Evolutionary conservation across 2,888 invertebrate species (phyloP).

Genomic region (Drosophila affinis): DNA sequence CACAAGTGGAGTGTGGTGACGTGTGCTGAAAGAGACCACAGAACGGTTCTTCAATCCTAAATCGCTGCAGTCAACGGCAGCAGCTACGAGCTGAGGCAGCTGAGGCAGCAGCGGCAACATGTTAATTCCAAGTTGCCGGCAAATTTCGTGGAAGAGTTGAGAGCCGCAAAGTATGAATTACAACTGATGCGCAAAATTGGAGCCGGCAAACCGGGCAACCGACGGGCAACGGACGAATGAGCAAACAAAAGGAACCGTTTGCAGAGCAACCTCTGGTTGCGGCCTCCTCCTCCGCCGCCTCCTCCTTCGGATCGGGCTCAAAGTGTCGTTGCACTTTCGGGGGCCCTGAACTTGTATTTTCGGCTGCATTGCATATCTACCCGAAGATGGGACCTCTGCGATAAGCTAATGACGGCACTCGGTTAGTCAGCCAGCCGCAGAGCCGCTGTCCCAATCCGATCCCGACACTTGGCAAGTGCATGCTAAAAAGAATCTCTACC

Average conservation of each 20-base stretch:
- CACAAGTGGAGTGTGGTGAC: constrained; percentile 61
- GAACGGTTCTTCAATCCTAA: constrained; percentile 77
- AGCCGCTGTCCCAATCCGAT: constrained; percentile 5
- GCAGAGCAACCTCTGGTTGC: constrained; percentile 8
- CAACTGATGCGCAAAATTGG: constrained; percentile 80
- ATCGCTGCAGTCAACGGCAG: constrained; percentile 50
- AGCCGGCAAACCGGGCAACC: constrained; percentile 51
- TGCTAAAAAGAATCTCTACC: constrained; percentile 50
- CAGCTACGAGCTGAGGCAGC: constrained; percentile 3
- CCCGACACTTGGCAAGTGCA: constrained; percentile 63
- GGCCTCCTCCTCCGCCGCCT: constrained; percentile 14
- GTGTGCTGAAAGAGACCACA: constrained; percentile 58
- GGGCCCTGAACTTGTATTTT: constrained; percentile 51
- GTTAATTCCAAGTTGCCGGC: constrained; percentile 73
- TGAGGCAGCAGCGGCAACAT: constrained; percentile 56
- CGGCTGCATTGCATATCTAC: constrained; percentile 39
- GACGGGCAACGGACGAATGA: constrained; percentile 56
- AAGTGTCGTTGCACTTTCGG: constrained; percentile 74
- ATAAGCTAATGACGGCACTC: constrained; percentile 68
- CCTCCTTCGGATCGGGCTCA: constrained; percentile 18
- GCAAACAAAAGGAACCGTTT: constrained; percentile 71
- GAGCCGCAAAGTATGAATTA: constrained; percentile 75
- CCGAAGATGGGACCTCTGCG: constrained; percentile 57
- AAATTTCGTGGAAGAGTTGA: constrained; percentile 75
- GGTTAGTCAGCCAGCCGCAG: constrained; percentile 72